These are phyloP conservation scores for Chloroclysta siterata DNA, from an alignment of 2,888 invertebrate genomes.

Conservation along the genomic window DNA sequence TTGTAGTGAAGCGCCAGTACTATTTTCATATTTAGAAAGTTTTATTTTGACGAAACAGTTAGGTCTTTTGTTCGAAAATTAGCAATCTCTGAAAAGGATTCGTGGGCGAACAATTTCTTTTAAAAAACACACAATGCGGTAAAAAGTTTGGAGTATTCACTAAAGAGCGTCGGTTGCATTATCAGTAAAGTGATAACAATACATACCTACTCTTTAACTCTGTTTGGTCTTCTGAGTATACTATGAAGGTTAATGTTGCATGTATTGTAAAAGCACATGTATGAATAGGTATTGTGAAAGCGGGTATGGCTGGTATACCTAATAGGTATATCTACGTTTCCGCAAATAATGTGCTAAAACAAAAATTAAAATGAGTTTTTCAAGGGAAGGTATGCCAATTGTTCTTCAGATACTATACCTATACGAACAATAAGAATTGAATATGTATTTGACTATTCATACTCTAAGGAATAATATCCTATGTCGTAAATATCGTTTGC, in stretches of 20 bases:
- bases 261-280: constrained; percentile 16
- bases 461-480: too few species aligned
- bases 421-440: not conserved
- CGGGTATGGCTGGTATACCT: not conserved
- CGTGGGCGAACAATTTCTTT: constrained; percentile 30
- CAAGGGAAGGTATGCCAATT: not conserved
- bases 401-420: not conserved
- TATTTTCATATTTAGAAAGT: constrained; percentile 66
- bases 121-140: constrained; percentile 37
- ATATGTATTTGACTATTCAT: not conserved
- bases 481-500: too few species aligned
- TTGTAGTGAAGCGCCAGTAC: constrained; percentile 63
- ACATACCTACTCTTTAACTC: constrained; percentile 26
- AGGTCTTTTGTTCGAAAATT: constrained; percentile 52
- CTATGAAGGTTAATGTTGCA: constrained; percentile 11
- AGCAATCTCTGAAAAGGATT: constrained; percentile 49
- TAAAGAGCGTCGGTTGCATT: constrained; percentile 23
- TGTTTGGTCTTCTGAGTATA: constrained; percentile 23
- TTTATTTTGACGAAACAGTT: constrained; percentile 74
- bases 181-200: constrained; percentile 36
- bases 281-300: not conserved
- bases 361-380: not conserved
- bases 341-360: constrained; percentile 1
- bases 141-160: constrained; percentile 33
- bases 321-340: constrained; percentile 5